Percentiles rank a stretch among this genome's conserved stretches.
These are phyloP conservation scores for Phaethornis superciliosus DNA, from an alignment of 2,113 vertebrate genomes.

Conservation along the genomic window DNA sequence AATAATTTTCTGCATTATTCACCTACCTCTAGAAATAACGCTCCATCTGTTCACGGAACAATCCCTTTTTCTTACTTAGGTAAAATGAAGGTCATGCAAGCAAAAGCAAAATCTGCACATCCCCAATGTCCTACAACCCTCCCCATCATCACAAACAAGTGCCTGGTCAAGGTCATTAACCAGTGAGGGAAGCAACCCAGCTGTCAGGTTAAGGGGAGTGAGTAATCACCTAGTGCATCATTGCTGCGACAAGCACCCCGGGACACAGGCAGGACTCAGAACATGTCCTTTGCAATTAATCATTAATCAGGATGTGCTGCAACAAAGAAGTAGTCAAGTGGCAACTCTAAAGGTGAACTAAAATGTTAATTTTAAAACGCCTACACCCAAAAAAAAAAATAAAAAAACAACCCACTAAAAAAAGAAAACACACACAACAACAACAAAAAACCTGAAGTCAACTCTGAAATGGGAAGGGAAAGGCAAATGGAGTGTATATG, in stretches of 20 bases:
- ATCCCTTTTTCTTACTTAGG: not conserved
- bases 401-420: not conserved
- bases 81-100: not conserved
- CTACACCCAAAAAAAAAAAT: not conserved
- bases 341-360: conserved; percentile 40
- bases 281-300: conserved; percentile 57
- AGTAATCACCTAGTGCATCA: conserved; percentile 57
- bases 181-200: conserved; percentile 42
- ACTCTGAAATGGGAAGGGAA: not conserved
- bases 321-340: not conserved
- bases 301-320: not conserved
- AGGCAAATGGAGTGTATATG: not conserved
- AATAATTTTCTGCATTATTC: conserved; percentile 51
- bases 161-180: conserved; percentile 50
- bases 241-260: conserved; percentile 60
- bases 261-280: conserved; percentile 56
- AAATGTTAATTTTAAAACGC: not conserved
- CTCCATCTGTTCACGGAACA: conserved; percentile 45
- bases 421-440: no score
- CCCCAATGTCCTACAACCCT: not conserved
- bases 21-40: conserved; percentile 24
- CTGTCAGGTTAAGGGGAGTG: conserved; percentile 65
- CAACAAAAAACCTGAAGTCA: not conserved
- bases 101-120: not conserved
- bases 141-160: not conserved